phyloP scores from a whole-genome alignment of 2,888 invertebrate species.

The Adelphocoris suturalis region DNA sequence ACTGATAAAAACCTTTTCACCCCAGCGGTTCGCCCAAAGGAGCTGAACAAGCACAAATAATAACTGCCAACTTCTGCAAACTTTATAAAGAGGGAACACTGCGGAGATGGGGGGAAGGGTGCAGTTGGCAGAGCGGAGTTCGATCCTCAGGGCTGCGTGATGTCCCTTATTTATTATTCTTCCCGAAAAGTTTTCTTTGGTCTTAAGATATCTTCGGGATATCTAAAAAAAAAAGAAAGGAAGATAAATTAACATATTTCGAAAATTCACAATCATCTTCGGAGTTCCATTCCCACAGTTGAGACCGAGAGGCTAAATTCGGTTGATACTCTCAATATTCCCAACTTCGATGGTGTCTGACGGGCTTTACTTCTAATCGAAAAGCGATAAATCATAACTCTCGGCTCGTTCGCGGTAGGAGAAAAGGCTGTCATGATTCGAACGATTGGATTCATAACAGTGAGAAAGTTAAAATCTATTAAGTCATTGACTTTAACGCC shows the following conservation, averaged over 20 bases:
- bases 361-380: no score
- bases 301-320: not conserved
- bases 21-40: slow-evolving; percentile 28
- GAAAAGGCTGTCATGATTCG: no score
- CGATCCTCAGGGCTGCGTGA: slow-evolving; percentile 31
- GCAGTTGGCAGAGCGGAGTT: slow-evolving; percentile 50
- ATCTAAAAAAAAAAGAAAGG: slow-evolving; percentile 9
- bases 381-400: no score
- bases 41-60: slow-evolving; percentile 54
- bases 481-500: no score
- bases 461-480: no score
- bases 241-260: slow-evolving; percentile 25
- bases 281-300: not conserved
- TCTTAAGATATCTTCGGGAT: not conserved
- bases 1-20: slow-evolving; percentile 45
- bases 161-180: slow-evolving; percentile 38
- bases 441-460: no score
- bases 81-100: not conserved
- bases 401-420: no score
- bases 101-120: not conserved
- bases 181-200: slow-evolving; percentile 1
- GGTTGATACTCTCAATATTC: no score
- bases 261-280: not conserved
- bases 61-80: slow-evolving; percentile 48
- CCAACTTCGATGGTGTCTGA: no score